phyloP scores from a whole-genome alignment of 2,888 invertebrate species.

The Ophion ventricosus region DNA sequence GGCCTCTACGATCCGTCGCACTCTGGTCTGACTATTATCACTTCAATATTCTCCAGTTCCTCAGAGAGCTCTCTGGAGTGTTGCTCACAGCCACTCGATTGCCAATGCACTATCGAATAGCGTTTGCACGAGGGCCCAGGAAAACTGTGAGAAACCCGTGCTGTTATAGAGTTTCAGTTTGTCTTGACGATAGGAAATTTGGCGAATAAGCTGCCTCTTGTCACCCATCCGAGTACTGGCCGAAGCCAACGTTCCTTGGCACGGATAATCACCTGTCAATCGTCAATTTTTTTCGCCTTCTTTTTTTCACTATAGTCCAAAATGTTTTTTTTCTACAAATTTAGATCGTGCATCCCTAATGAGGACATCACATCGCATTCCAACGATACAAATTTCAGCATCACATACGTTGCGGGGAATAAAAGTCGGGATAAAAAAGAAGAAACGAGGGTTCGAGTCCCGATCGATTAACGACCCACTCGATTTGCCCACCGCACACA shows the following conservation, averaged over 20 bases:
- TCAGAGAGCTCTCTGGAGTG: neutral
- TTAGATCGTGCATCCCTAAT: neutral
- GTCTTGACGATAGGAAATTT: too few relatives aligned
- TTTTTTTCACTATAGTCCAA: neutral
- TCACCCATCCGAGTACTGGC: too few relatives aligned
- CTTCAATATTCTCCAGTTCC: neutral
- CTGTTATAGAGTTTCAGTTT: too few relatives aligned
- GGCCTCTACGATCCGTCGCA: neutral
- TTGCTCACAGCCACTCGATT: neutral
- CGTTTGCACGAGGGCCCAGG: neutral
- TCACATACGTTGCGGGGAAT: neutral
- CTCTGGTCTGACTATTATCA: neutral
- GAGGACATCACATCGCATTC: neutral
- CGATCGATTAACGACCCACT: constrained; percentile 54
- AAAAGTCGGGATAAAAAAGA: neutral
- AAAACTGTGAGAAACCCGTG: neutral
- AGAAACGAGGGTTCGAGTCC: constrained; percentile 35
- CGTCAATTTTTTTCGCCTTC: neutral
- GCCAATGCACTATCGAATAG: too few relatives aligned
- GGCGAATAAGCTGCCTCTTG: too few relatives aligned
- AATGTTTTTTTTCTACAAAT: neutral
- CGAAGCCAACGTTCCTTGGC: too few relatives aligned
- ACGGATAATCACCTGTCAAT: too few relatives aligned
- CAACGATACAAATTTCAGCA: neutral
- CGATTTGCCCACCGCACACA: constrained; percentile 35